phyloP scores from a whole-genome alignment of 2,113 vertebrate species.

The Accipiter cooperii region DNA sequence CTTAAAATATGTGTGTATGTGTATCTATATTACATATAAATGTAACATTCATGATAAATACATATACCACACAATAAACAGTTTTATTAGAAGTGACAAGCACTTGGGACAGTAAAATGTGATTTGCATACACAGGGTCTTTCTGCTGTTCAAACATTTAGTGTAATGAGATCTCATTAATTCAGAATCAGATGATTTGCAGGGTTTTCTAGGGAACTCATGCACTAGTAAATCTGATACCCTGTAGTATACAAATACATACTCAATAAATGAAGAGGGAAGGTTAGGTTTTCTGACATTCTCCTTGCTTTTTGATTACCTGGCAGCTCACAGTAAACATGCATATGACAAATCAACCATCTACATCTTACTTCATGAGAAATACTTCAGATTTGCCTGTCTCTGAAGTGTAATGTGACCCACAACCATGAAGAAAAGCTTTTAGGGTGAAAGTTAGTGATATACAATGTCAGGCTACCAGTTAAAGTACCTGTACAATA shows the following conservation, averaged over 20 bases:
- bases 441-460: neutral
- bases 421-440: neutral
- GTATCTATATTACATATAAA: neutral
- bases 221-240: neutral
- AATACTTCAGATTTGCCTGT: neutral
- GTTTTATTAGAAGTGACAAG: neutral
- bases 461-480: neutral
- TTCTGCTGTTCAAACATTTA: neutral
- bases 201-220: neutral
- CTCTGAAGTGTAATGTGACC: neutral
- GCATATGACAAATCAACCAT: neutral
- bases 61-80: neutral
- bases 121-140: constrained; percentile 2
- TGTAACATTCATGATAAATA: neutral
- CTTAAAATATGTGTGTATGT: neutral
- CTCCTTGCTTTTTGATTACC: neutral
- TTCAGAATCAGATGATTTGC: neutral
- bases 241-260: neutral
- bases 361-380: neutral
- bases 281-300: neutral
- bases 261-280: neutral
- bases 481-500: neutral
- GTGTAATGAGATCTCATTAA: neutral
- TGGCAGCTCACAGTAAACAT: neutral
- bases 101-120: neutral